These are phyloP conservation scores for Megalops atlanticus DNA, from an alignment of 2,113 vertebrate genomes.

Conservation along the genomic window DNA sequence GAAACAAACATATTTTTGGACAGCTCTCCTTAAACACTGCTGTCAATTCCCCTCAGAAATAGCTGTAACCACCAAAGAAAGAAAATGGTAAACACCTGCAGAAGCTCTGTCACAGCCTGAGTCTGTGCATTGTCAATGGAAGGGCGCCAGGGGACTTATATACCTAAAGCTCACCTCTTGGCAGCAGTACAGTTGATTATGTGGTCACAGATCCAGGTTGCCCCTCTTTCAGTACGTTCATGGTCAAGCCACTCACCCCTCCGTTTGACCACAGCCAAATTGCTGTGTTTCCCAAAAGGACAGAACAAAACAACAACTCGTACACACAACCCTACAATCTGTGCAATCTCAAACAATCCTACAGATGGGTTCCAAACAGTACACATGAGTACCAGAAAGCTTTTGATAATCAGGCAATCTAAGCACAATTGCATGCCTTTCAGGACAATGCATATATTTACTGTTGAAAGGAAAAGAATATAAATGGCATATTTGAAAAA, in stretches of 20 bases:
- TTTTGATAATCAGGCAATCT: background rate
- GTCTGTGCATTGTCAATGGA: background rate
- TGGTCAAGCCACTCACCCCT: background rate
- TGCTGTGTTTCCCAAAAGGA: background rate
- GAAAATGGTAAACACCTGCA: background rate
- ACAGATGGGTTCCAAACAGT: background rate
- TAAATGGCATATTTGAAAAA: too few species aligned
- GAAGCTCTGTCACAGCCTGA: background rate
- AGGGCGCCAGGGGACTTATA: background rate
- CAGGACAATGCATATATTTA: too few species aligned
- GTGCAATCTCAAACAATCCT: background rate
- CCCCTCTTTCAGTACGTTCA: background rate
- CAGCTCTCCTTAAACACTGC: conserved; percentile 2
- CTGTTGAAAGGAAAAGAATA: too few species aligned
- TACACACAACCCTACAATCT: background rate
- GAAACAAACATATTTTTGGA: conserved; percentile 3
- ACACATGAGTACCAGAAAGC: background rate
- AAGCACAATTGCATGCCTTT: too few species aligned
- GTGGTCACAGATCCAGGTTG: background rate
- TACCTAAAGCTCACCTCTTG: conserved; percentile 1
- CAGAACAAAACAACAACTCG: background rate
- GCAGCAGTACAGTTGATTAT: background rate
- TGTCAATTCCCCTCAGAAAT: background rate
- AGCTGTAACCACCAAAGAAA: background rate
- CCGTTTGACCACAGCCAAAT: background rate